Evolutionary conservation across 2,888 invertebrate genomes (phyloP).

Genomic region (Octodonta nipae): DNA sequence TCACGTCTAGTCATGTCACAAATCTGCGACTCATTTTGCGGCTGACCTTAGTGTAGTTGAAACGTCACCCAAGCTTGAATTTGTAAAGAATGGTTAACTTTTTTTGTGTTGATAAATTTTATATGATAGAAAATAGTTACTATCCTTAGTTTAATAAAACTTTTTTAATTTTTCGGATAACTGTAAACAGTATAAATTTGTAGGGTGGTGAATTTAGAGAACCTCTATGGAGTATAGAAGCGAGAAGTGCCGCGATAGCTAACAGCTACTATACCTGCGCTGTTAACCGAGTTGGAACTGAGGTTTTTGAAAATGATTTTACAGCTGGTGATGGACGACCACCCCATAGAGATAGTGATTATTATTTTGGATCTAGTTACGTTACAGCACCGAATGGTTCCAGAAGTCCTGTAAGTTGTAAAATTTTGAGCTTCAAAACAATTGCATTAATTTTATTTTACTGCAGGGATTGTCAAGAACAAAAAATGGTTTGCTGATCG

Average conservation of each 20-base stretch:
- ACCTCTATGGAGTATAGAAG: conserved; percentile 90
- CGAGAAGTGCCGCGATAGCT: conserved; percentile 88
- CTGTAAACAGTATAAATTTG: too few relatives aligned
- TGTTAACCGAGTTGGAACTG: conserved; percentile 88
- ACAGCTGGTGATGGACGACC: conserved; percentile 70
- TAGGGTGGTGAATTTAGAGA: conserved; percentile 58
- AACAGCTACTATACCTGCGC: conserved; percentile 90
- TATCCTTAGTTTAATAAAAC: neutral
- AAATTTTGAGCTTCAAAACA: neutral
- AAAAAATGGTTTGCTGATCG: conserved; percentile 60
- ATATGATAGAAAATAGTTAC: neutral
- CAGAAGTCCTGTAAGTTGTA: neutral
- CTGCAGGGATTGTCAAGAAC: conserved; percentile 16
- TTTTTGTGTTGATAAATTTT: neutral
- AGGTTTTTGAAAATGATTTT: conserved; percentile 66
- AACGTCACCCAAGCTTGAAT: too few relatives aligned
- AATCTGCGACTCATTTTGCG: too few relatives aligned
- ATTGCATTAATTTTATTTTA: neutral
- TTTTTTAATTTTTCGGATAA: neutral
- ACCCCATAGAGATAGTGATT: conserved; percentile 68
- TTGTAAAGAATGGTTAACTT: too few relatives aligned
- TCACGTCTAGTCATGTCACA: too few relatives aligned
- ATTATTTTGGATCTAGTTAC: conserved; percentile 92
- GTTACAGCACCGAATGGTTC: conserved; percentile 82
- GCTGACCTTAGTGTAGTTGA: too few relatives aligned